Percentiles rank a stretch among this genome's conserved stretches.
phyloP scores from a whole-genome alignment of 2,113 vertebrate genomes.

The Xenopus laevis region DNA sequence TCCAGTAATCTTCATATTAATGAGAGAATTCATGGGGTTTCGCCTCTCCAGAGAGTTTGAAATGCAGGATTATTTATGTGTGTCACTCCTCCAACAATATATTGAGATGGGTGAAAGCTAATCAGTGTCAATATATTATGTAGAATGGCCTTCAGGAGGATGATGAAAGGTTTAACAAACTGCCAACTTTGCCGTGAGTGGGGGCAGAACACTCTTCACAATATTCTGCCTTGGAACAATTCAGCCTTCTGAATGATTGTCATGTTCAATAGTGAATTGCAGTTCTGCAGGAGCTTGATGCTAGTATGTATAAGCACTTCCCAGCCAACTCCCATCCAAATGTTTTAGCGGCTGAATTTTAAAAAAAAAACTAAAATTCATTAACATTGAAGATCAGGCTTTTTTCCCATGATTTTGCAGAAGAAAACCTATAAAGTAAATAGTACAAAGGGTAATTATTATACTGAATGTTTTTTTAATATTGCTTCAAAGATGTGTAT shows the following conservation, averaged over 20 bases:
- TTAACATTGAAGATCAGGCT: no score
- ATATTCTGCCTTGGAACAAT: constrained; percentile 29
- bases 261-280: no score
- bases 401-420: no score
- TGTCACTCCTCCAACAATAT: constrained; percentile 45
- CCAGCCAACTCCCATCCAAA: no score
- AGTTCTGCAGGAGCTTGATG: no score
- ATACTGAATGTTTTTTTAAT: no score
- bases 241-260: constrained; percentile 19
- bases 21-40: constrained; percentile 41
- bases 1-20: constrained; percentile 21
- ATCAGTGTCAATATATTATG: constrained; percentile 45
- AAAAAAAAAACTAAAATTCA: no score
- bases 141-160: constrained; percentile 39
- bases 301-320: no score
- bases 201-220: not conserved
- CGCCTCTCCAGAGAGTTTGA: constrained; percentile 14
- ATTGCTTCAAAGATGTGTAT: no score
- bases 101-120: constrained; percentile 46
- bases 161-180: constrained; percentile 42
- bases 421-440: no score
- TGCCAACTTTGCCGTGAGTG: not conserved
- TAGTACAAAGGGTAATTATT: no score
- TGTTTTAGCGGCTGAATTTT: no score
- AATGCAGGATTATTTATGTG: constrained; percentile 45